These are phyloP conservation scores for Electrophaes corylata DNA, from an alignment of 2,888 invertebrate genomes.

Conservation along the genomic window DNA sequence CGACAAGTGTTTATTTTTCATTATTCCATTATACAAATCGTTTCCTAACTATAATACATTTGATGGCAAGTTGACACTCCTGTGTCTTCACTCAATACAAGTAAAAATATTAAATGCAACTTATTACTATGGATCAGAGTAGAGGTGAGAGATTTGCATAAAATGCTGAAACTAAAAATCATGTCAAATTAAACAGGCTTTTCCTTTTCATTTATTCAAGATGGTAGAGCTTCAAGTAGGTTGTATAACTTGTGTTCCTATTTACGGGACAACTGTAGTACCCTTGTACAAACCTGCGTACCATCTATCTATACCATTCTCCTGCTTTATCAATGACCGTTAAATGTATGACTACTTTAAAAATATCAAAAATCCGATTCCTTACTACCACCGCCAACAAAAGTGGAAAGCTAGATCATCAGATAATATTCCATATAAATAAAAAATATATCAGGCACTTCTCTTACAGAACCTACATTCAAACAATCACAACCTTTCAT, in stretches of 20 bases:
- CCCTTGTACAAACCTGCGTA: too few species aligned
- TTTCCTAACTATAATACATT: slow-evolving; percentile 53
- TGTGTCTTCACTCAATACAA: slow-evolving; percentile 35
- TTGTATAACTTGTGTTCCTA: too few species aligned
- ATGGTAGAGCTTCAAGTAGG: too few species aligned
- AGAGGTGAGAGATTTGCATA: slow-evolving; percentile 39
- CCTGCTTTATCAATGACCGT: too few species aligned
- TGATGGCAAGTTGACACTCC: slow-evolving; percentile 54
- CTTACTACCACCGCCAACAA: background rate
- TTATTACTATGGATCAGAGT: slow-evolving; percentile 30
- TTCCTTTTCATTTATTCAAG: too few species aligned
- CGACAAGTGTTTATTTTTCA: slow-evolving; percentile 31
- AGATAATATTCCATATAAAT: slow-evolving; percentile 30
- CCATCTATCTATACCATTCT: too few species aligned
- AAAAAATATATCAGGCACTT: slow-evolving; percentile 62
- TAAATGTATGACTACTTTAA: background rate
- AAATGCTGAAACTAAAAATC: slow-evolving; percentile 26
- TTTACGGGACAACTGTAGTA: too few species aligned
- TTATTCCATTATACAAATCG: slow-evolving; percentile 50
- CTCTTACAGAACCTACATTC: slow-evolving; percentile 59
- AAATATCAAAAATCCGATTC: slow-evolving; percentile 2
- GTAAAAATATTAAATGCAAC: slow-evolving; percentile 45
- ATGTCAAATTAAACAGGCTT: too few species aligned
- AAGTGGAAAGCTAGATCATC: slow-evolving; percentile 25
- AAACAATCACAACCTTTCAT: slow-evolving; percentile 77